Evolutionary conservation across 2,888 invertebrate species (phyloP), one percentile per base, ranked within the genome.

Genomic region (Epiblema foenella): DNA sequence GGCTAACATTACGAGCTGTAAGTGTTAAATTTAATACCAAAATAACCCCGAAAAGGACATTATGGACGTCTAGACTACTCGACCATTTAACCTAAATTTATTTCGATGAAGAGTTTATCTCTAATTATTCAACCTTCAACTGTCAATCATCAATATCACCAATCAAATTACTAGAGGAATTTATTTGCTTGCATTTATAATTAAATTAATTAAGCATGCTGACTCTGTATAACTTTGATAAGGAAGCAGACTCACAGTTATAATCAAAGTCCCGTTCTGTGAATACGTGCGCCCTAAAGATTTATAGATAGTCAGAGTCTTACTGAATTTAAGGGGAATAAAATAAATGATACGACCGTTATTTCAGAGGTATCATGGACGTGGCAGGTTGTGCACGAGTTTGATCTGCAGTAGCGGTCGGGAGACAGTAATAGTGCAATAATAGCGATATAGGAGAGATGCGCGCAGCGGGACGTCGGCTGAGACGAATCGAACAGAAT

Each of bases 371-470:
- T 75, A 74, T 73, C 69, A 68, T 75, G 77, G 77, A 82, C 84
- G 80, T 85, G 88, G 86, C 85, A 81, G 83, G 81, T 82, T 82
- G 83, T 78, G 82, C 86, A 85, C 84, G 82, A 86, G 79, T 85
- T 83, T 88, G 86, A 89, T 86, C 79, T 85, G 87, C 87, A 86
- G 89, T 85, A 90, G 89, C 89, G 78, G 77, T 75, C 75, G 76
- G 77, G 77, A 82, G 87, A 88, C 87, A 84, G 83, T 85, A 84
- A 86, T 85, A 83, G 84, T 77, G 86, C 85, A 85, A 86, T 89
- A 87, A 89, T 83, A 81, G 84, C 85, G 83, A 88, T 89, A 84
- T 86, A 88, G 84, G 78, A 78, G 81, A 84, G 86, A 87, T 85
- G 83, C 80, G 78, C 89, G 33, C 90, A 83, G 88, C 90, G 81